phyloP scores from a whole-genome alignment of 2,797 vertebrate species.

The Hoplostethus atlanticus region DNA sequence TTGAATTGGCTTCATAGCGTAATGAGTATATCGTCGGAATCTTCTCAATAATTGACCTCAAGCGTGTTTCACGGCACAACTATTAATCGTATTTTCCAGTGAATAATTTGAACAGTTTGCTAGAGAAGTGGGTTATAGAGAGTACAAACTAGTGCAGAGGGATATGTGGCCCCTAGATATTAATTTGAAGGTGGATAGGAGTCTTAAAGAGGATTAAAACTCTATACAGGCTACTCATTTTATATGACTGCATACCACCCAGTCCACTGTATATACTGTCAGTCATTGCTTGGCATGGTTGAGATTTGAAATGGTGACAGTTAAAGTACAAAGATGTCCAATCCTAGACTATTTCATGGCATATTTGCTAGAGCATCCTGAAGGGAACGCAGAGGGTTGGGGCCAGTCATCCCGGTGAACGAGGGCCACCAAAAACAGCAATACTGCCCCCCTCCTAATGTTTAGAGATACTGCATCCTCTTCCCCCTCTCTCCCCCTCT shows the following conservation, averaged over 20 bases:
- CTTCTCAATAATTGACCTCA: slow-evolving; percentile 80
- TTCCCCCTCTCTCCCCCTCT: neutral
- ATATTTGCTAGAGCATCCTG: slow-evolving; percentile 79
- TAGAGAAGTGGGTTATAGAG: slow-evolving; percentile 68
- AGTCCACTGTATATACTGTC: slow-evolving; percentile 77
- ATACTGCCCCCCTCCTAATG: slow-evolving; percentile 80
- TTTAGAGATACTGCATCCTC: slow-evolving; percentile 64
- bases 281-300: slow-evolving; percentile 79
- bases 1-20: slow-evolving; percentile 74
- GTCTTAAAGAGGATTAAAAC: slow-evolving; percentile 86
- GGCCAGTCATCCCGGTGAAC: slow-evolving; percentile 61
- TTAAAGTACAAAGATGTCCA: slow-evolving; percentile 86
- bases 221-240: slow-evolving; percentile 81
- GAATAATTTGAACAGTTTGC: slow-evolving; percentile 80
- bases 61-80: slow-evolving; percentile 78
- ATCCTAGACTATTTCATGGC: slow-evolving; percentile 84
- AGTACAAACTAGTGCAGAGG: slow-evolving; percentile 68
- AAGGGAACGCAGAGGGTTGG: slow-evolving; percentile 77
- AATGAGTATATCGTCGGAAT: slow-evolving; percentile 79
- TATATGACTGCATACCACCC: slow-evolving; percentile 78
- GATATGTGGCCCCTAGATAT: slow-evolving; percentile 81
- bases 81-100: slow-evolving; percentile 85
- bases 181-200: slow-evolving; percentile 83
- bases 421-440: slow-evolving; percentile 66
- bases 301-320: slow-evolving; percentile 85